phyloP scores from a whole-genome alignment of 2,888 invertebrate species.

The Celastrina argiolus region DNA sequence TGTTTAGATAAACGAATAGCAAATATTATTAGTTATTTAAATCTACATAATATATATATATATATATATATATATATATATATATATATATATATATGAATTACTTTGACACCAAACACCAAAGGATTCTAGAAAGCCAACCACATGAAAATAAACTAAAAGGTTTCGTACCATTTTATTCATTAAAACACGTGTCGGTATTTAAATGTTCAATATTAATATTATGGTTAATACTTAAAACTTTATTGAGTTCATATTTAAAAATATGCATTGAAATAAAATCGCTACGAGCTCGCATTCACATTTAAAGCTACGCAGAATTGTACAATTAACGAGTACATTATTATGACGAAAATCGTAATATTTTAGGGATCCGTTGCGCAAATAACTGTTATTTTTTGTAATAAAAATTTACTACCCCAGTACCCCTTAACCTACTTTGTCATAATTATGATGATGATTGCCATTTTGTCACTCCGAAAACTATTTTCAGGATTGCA shows the following conservation, averaged over 20 bases:
- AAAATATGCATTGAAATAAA: slow-evolving; percentile 2
- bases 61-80: too few relatives aligned
- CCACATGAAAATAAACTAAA: neutral
- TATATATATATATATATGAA: too few relatives aligned
- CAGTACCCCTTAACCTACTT: too few relatives aligned
- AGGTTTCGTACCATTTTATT: neutral
- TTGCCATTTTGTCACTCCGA: neutral
- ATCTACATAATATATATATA: too few relatives aligned
- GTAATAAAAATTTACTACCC: too few relatives aligned
- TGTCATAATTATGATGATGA: too few relatives aligned
- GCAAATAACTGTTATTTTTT: too few relatives aligned
- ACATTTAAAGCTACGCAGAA: neutral
- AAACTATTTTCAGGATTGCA: slow-evolving; percentile 76
- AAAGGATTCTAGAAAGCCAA: neutral
- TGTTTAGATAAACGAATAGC: too few relatives aligned
- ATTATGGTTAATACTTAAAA: neutral
- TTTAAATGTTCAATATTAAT: neutral
- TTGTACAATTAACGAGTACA: neutral
- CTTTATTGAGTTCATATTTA: neutral
- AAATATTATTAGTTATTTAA: too few relatives aligned
- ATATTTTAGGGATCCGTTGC: neutral
- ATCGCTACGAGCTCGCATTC: neutral
- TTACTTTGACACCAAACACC: too few relatives aligned
- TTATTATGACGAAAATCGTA: neutral
- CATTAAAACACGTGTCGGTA: neutral